phyloP scores from a whole-genome alignment of 35 echinoderm and acorn worm genomes.

The Strongylocentrotus purpuratus region DNA sequence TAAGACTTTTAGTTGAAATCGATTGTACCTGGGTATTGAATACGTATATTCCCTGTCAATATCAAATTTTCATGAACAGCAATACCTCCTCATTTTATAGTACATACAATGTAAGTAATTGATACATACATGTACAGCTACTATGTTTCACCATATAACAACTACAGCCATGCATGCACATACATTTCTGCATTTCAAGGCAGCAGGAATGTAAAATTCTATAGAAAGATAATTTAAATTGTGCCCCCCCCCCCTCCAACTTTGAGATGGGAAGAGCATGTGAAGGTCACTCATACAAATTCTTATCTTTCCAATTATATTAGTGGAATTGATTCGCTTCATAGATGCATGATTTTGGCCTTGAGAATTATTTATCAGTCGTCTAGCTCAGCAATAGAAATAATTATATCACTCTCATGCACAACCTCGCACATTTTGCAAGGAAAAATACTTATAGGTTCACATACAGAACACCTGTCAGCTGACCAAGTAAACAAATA shows the following conservation, averaged over 20 bases:
- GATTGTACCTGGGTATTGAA: not conserved
- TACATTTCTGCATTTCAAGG: too few species aligned
- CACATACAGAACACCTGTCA: not conserved
- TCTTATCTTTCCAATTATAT: not conserved
- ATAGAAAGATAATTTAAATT: too few species aligned
- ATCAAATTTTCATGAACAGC: not conserved
- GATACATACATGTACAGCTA: too few species aligned
- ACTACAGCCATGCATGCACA: too few species aligned
- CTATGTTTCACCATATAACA: too few species aligned
- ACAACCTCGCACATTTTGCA: too few species aligned
- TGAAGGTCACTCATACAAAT: too few species aligned
- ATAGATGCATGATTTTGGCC: not conserved
- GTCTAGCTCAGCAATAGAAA: not conserved
- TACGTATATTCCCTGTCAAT: not conserved
- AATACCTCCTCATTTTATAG: too few species aligned
- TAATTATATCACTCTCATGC: not conserved
- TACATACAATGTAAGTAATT: too few species aligned
- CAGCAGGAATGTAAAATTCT: too few species aligned
- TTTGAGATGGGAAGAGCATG: too few species aligned
- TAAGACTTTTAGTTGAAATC: not conserved
- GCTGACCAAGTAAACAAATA: not conserved
- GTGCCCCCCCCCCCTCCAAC: not conserved
- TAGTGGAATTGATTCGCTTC: not conserved
- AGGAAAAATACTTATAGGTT: too few species aligned
- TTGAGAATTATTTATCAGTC: constrained; percentile 7